Evolutionary conservation across 2,888 invertebrate genomes (phyloP), one percentile per base, ranked within the genome.

Genomic region (Campoletis raptor): DNA sequence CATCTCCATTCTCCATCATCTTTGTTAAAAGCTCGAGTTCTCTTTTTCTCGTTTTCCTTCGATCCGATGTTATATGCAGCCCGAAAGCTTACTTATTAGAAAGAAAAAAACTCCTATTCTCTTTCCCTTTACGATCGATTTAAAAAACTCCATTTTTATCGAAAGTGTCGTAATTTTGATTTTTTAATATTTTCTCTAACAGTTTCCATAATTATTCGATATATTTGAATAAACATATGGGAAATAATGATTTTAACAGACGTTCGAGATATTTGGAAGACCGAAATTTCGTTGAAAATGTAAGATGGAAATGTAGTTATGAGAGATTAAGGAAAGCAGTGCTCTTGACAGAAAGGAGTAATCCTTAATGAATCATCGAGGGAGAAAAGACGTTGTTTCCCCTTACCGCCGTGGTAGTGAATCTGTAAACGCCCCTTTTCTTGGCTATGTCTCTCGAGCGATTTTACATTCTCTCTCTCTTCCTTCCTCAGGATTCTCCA

Each of bases 261-360:
- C 42, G 45, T 69, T 69, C 5, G 54, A 8, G n/a, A 48, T 57
- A 21, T 72, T n/a, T 15, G 54, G 18, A 21, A 54, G 52, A 45
- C 10, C 7, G 18, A 24, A 61, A 70, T 40, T 66, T 57, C 9
- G 24, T 30, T 5, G 54, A 52, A 36, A 57, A 70, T 24, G 18
- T 36, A 42, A 18, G 42, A 52, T 67, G n/a, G 40, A 52, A 69
- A 15, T 40, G 61, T 40, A n/a, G 54, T 36, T 78, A 72, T 81
- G 73, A 80, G 82, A 57, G 64, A 76, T 74, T 64, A 57, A 24
- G 57, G 57, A 70, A 81, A 74, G 77, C 67, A 48, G 83, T 89
- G 87, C 86, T 88, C 88, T 89, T 90, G 91, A 91, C 92, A 91
- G 91, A 91, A 92, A 91, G 90, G 88, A 91, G 91, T 91, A 90